These are phyloP conservation scores for Mus minutoides DNA, from an alignment of 2,797 vertebrate species.

Conservation along the genomic window DNA sequence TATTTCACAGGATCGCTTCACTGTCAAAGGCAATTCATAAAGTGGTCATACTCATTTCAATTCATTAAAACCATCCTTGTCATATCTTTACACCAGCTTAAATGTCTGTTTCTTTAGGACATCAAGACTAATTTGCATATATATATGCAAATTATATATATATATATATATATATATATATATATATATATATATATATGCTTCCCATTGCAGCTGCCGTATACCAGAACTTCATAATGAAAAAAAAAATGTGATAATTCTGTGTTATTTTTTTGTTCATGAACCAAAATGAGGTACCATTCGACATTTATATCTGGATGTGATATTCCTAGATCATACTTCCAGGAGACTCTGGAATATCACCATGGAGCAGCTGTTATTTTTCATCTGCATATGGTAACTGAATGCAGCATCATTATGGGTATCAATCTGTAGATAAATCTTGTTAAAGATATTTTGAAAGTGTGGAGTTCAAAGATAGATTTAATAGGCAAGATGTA, in stretches of 20 bases:
- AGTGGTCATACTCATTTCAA: neutral
- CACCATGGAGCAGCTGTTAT: neutral
- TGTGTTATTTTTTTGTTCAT: neutral
- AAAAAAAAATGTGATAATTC: neutral
- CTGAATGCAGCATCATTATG: slow-evolving; percentile 17
- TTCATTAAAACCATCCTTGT: neutral
- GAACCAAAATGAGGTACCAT: neutral
- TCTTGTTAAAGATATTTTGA: slow-evolving; percentile 53
- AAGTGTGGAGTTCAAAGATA: neutral
- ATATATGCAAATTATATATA: neutral
- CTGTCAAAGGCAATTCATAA: neutral
- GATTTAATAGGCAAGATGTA: neutral
- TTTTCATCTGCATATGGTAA: neutral
- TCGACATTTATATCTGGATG: slow-evolving; percentile 19
- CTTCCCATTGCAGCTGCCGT: neutral
- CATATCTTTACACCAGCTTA: neutral
- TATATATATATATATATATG: neutral
- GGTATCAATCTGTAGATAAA: neutral
- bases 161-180: too few relatives aligned
- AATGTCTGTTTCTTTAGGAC: neutral
- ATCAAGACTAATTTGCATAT: neutral
- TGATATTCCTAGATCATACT: neutral
- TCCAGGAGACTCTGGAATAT: slow-evolving; percentile 22
- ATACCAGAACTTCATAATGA: neutral
- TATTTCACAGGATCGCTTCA: neutral